Evolutionary conservation across 2,113 vertebrate genomes (phyloP).

Genomic region (Arizona elegans): DNA sequence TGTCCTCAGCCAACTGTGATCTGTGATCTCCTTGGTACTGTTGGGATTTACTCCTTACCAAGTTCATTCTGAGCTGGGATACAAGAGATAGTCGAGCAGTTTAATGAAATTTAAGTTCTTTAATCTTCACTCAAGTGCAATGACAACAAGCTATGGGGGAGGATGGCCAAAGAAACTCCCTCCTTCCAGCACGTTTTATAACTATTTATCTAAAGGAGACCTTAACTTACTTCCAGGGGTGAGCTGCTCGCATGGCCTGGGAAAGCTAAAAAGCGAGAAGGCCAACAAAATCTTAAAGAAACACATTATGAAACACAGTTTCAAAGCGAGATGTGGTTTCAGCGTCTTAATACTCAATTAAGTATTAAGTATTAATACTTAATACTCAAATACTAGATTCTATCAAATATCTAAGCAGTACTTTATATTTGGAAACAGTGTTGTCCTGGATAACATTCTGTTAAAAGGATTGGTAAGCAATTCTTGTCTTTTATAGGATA

Average conservation of each 20-base stretch:
- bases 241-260: background rate
- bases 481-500: constrained; percentile 47
- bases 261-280: background rate
- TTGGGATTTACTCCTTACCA: background rate
- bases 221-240: background rate
- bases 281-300: background rate
- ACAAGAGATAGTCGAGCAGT: background rate
- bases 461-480: constrained; percentile 34
- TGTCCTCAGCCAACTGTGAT: constrained; percentile 41
- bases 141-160: background rate
- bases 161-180: background rate
- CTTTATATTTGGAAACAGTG: constrained; percentile 49
- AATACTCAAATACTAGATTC: background rate
- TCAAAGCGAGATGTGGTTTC: background rate
- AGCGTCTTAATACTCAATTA: background rate
- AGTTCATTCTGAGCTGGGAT: background rate
- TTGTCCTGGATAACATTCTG: constrained; percentile 45
- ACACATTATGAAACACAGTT: background rate
- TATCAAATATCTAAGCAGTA: background rate
- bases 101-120: background rate
- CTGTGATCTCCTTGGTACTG: constrained; percentile 33
- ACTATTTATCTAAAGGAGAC: background rate
- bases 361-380: too few relatives aligned
- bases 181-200: background rate
- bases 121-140: background rate